Percentiles rank a stretch among this genome's conserved stretches.
Evolutionary conservation across 2,113 vertebrate species (phyloP).

Genomic region (Sarotherodon lohbergeri): DNA sequence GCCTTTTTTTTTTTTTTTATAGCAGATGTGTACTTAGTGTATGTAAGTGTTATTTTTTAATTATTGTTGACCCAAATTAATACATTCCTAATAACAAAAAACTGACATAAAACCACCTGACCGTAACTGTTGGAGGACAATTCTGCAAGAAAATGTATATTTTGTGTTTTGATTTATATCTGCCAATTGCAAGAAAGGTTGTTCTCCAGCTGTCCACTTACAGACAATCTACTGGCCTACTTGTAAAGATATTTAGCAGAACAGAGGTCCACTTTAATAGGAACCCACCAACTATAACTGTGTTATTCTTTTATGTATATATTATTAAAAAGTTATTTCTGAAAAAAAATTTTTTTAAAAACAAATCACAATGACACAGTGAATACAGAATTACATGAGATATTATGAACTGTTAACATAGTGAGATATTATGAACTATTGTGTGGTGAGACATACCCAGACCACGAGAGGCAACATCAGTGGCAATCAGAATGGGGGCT

Average conservation of each 20-base stretch:
- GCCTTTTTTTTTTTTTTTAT: neutral
- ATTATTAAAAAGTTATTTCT: neutral
- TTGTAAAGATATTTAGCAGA: neutral
- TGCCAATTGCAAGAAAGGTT: neutral
- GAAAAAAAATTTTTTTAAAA: neutral
- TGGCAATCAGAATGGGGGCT: conserved; percentile 97
- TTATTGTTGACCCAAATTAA: neutral
- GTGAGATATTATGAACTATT: neutral
- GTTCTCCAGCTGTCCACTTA: rapidly evolving
- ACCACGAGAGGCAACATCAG: conserved; percentile 97
- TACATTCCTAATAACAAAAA: neutral
- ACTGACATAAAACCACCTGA: neutral
- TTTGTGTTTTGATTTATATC: neutral
- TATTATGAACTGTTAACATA: neutral
- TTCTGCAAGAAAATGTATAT: neutral
- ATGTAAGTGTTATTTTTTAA: neutral
- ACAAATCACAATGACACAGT: neutral
- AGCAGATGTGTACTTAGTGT: neutral
- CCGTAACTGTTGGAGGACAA: neutral
- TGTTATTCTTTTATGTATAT: neutral
- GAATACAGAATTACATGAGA: neutral
- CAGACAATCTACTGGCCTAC: neutral
- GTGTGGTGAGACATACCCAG: conserved; percentile 88
- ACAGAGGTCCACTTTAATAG: neutral
- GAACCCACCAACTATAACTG: neutral